These are phyloP conservation scores for Cliona cf. orientalis DNA, from an alignment of 37 sponge, comb jelly and placozoan genomes.

Conservation along the genomic window DNA sequence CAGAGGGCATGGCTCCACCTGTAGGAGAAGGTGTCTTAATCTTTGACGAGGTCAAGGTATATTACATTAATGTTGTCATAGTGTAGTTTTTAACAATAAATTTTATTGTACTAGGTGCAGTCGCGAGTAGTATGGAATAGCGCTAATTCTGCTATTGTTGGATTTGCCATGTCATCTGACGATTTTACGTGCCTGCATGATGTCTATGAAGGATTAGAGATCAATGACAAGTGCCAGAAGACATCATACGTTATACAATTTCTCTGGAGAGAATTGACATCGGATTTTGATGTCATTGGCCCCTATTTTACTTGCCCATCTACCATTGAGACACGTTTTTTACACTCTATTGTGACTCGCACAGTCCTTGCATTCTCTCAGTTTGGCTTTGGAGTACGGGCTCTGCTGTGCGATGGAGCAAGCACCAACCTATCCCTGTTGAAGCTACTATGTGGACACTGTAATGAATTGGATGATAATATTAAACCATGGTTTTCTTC, in stretches of 20 bases:
- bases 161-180: slow-evolving; percentile 35
- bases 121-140: slow-evolving; percentile 35
- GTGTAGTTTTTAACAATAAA: too few species aligned
- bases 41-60: slow-evolving; percentile 31
- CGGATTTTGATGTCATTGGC: slow-evolving; percentile 34
- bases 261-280: slow-evolving; percentile 23
- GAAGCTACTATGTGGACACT: slow-evolving; percentile 4
- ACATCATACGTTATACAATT: slow-evolving; percentile 42
- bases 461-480: background rate
- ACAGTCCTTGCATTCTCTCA: slow-evolving; percentile 22
- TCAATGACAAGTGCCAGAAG: slow-evolving; percentile 17
- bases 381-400: slow-evolving; percentile 22
- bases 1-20: background rate
- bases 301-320: slow-evolving; percentile 38
- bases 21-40: slow-evolving; percentile 32
- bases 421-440: slow-evolving; percentile 7
- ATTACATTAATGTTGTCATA: too few species aligned
- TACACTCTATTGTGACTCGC: background rate
- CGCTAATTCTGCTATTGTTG: slow-evolving; percentile 12
- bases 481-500: slow-evolving; percentile 18
- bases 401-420: slow-evolving; percentile 39
- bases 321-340: slow-evolving; percentile 16
- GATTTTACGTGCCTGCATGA: slow-evolving; percentile 28
- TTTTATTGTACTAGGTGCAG: slow-evolving; percentile 8
- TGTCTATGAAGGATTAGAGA: slow-evolving; percentile 14